Evolutionary conservation across 1,140 invertebrate genomes (phyloP), one percentile per base, ranked within the genome.

Genomic region (Lineus longissimus): DNA sequence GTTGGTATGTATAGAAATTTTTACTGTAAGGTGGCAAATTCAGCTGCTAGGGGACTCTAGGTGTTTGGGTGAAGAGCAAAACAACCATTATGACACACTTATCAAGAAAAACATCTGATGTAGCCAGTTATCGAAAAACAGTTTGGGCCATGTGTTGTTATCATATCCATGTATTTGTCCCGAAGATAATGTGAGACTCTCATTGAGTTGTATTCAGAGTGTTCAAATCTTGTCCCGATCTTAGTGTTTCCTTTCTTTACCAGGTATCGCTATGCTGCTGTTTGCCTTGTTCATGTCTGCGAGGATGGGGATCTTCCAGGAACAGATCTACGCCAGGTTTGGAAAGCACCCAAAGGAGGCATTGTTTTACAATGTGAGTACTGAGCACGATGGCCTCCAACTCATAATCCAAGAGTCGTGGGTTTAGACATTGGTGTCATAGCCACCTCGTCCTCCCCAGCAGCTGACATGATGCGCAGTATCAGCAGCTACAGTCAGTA

Each of bases 321-420:
- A 99, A 83, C 87, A 87, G 9, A 81, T 98, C 2, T 94, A 95
- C 75, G 83, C 84, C 63, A 87, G 88, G 62, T 89, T 91, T 82
- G 96, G 96, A 57, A 98, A 98, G 83, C 90, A 97, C 85, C 92
- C 96, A 0, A 86, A 88, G 68, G 97, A 99, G 84, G 93, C 95
- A 17, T 82, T 99, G 13, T 99, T 90, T 82, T 98, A 92, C 75
- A 95, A 93, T 66, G 87, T 88, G 77, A 82, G 81, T 76, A 33
- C 22, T 0, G 2, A 7, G 33, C 33, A 7, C 15, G 51, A 55
- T 33, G 13, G 7, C 29, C 27, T 2, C 47, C 17, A 30, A 29
- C 19, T 33, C 31, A n/a, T 40, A 33, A 9, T 60, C 11, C 30
- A 57, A 43, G 27, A 43, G 4, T 30, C 51, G 2, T 58, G 22